Conservation (phyloP, 23 tunicate species). For the Trididemnum clinides region DNA sequence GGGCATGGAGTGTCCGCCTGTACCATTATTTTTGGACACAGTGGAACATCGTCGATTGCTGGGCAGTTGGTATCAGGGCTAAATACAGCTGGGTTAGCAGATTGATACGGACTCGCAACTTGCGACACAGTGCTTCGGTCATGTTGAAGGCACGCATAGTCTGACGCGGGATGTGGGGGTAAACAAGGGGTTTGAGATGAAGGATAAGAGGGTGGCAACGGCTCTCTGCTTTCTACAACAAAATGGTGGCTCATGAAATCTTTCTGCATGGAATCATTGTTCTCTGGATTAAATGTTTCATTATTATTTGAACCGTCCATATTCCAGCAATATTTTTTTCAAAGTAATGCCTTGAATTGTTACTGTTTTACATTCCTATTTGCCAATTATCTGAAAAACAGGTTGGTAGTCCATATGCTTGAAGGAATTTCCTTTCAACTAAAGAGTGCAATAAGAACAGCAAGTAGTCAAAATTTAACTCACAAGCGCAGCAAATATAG, state of each 20-base stretch:
- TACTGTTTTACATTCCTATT: not conserved
- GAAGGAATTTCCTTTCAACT: too few species aligned
- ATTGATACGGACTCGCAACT: constrained; percentile 9
- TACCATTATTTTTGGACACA: constrained; percentile 48
- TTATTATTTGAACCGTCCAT: too few species aligned
- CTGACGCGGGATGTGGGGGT: not conserved
- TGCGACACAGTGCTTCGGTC: not conserved
- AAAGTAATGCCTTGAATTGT: too few species aligned
- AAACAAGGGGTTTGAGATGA: not conserved
- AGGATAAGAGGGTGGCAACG: constrained; percentile 16
- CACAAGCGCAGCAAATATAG: too few species aligned
- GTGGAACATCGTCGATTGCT: not conserved
- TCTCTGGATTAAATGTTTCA: not conserved
- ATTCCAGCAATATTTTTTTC: too few species aligned
- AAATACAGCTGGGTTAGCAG: not conserved
- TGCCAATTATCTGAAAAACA: not conserved
- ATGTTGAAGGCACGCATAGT: not conserved
- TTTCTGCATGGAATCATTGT: too few species aligned
- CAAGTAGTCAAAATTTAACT: too few species aligned
- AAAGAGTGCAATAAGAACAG: too few species aligned
- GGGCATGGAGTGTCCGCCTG: constrained; percentile 86
- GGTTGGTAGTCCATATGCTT: too few species aligned
- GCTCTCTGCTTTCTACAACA: not conserved
- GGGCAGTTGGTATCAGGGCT: not conserved
- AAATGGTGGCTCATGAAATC: not conserved